These are phyloP conservation scores for Hemicrepidius hirtus DNA, from an alignment of 2,888 invertebrate genomes.

Conservation along the genomic window DNA sequence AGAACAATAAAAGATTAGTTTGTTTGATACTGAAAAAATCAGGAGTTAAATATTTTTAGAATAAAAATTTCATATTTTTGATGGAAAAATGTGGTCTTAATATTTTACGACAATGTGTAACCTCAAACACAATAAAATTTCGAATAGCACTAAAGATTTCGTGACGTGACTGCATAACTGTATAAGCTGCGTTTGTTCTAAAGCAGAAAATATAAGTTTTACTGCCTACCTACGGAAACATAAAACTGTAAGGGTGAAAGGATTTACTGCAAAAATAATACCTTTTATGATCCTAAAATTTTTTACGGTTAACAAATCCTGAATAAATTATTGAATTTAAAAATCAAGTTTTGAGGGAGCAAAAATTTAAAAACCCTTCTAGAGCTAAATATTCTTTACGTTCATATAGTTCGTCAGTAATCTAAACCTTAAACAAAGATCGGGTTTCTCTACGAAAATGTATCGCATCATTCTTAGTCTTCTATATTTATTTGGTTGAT, in stretches of 20 bases:
- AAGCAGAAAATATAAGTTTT: conserved; percentile 11
- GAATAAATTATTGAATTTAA: too few relatives aligned
- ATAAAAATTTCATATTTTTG: neutral
- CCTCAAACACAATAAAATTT: conserved; percentile 26
- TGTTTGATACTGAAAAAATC: too few relatives aligned
- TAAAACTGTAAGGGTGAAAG: conserved; percentile 16
- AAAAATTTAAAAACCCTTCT: too few relatives aligned
- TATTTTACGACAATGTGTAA: conserved; percentile 15
- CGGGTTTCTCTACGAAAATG: neutral
- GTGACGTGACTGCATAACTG: conserved; percentile 16
- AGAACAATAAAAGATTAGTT: too few relatives aligned
- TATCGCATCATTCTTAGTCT: neutral
- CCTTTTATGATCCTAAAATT: neutral
- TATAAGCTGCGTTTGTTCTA: conserved; percentile 11
- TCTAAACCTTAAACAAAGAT: neutral
- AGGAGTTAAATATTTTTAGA: too few relatives aligned
- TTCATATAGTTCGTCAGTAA: too few relatives aligned
- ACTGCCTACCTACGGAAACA: neutral
- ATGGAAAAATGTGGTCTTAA: neutral
- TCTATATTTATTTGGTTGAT: neutral
- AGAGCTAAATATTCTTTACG: too few relatives aligned
- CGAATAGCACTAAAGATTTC: conserved; percentile 10
- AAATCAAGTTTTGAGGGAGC: too few relatives aligned
- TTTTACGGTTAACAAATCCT: neutral
- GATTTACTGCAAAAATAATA: conserved; percentile 17